Evolutionary conservation across 2,113 vertebrate species (phyloP), one percentile per base, ranked within the genome.

Genomic region (Numenius arquata): DNA sequence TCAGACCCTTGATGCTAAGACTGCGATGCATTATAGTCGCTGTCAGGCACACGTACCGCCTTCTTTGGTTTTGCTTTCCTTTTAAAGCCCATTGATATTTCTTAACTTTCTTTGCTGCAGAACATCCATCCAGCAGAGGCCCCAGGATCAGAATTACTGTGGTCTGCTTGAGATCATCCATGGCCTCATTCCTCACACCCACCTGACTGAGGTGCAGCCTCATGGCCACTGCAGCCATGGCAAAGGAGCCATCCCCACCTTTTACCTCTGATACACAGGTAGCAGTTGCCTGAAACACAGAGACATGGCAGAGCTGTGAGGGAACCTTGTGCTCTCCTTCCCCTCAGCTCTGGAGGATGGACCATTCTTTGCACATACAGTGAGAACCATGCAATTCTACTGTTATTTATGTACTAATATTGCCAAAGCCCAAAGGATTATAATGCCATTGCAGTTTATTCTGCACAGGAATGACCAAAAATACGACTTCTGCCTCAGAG

Each of bases 191-290:
- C 15, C 45, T 66, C 32, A 26, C 15, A 17, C 15, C 21, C 47
- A 88, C 58, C 40, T 47, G 40, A 47, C 34, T 10, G 29, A 68
- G 19, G 8, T 26, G 14, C 30, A 85, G 45, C 18, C 56, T n/a
- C n/a, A n/a, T n/a, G n/a, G n/a, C n/a, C n/a, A n/a, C n/a, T 26
- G 14, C 30, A 85, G 45, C 18, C 56, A 34, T 0, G 0, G 27
- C 20, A 43, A 78, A 61, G 34, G 11, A 68, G 21, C 30, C 13
- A 36, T 4, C 10, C 34, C 47, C 63, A 95, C 45, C 27, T 90
- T 79, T 66, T 61, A 18, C 32, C 78, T 72, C 56, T 16, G 40
- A 74, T 29, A 72, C n/a, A 74, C 8, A 8, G 32, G 18, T 0
- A 30, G 45, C 2, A 7, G 11, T 62, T 80, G 21, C 29, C n/a